Conservation (phyloP, 2,888 invertebrate species). For the Torymus auratus region DNA sequence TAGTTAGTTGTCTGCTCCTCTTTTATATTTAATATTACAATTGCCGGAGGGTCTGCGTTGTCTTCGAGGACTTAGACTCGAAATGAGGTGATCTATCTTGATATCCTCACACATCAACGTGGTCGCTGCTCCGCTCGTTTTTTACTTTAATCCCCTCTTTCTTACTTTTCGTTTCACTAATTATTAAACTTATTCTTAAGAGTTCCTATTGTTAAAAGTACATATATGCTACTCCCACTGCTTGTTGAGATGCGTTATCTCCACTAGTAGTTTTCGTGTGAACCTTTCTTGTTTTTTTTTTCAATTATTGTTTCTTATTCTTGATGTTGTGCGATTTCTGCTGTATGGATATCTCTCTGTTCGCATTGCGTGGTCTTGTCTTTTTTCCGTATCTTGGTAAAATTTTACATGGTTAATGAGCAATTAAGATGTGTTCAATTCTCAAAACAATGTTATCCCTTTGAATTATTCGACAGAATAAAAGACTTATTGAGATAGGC, state of each 20-base stretch:
- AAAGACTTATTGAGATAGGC: not conserved
- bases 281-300: slow-evolving; percentile 34
- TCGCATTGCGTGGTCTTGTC: slow-evolving; percentile 52
- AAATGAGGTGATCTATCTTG: slow-evolving; percentile 69
- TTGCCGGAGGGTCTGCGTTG: slow-evolving; percentile 70
- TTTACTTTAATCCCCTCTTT: slow-evolving; percentile 47
- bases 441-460: not conserved
- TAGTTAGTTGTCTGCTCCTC: slow-evolving; percentile 59
- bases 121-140: slow-evolving; percentile 66
- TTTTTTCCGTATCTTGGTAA: slow-evolving; percentile 23
- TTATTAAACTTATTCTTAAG: slow-evolving; percentile 61
- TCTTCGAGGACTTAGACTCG: slow-evolving; percentile 68
- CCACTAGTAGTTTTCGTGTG: slow-evolving; percentile 49
- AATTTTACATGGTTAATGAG: slow-evolving; percentile 35
- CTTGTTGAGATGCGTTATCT: slow-evolving; percentile 69
- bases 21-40: slow-evolving; percentile 60
- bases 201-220: slow-evolving; percentile 63
- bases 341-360: slow-evolving; percentile 51
- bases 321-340: slow-evolving; percentile 52
- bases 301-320: slow-evolving; percentile 39
- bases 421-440: slow-evolving; percentile 19
- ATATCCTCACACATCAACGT: slow-evolving; percentile 74
- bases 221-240: slow-evolving; percentile 70
- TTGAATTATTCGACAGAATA: too few relatives aligned
- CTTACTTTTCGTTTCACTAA: slow-evolving; percentile 59